phyloP scores from a whole-genome alignment of 1,140 invertebrate species.

The Euglossa dilemma region DNA sequence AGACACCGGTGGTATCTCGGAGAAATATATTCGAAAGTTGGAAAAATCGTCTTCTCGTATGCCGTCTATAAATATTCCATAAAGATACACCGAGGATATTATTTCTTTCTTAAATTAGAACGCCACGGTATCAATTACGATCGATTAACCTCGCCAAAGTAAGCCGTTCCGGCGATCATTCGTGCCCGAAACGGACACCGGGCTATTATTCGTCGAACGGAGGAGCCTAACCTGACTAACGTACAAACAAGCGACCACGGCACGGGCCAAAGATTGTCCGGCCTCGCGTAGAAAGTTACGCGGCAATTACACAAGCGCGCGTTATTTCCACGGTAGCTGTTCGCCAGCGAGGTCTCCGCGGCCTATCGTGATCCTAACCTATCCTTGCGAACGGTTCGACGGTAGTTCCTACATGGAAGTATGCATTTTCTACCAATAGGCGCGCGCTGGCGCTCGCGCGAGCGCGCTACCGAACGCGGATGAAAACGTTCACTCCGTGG shows the following conservation, averaged over 20 bases:
- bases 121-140: too few relatives aligned
- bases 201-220: background rate
- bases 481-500: slow-evolving; percentile 49
- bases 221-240: background rate
- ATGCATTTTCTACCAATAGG: slow-evolving; percentile 47
- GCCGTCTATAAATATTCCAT: too few relatives aligned
- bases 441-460: background rate
- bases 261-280: slow-evolving; percentile 33
- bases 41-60: too few relatives aligned
- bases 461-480: slow-evolving; percentile 29
- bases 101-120: too few relatives aligned
- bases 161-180: too few relatives aligned
- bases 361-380: slow-evolving; percentile 56
- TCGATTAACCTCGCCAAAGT: too few relatives aligned
- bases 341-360: slow-evolving; percentile 17
- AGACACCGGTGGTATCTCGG: too few relatives aligned
- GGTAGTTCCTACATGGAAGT: slow-evolving; percentile 56
- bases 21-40: too few relatives aligned
- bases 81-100: too few relatives aligned
- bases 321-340: slow-evolving; percentile 53
- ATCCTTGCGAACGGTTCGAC: slow-evolving; percentile 54
- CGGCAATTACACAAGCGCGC: slow-evolving; percentile 52
- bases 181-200: background rate
- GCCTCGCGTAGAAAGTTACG: slow-evolving; percentile 60
- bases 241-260: background rate